Conservation (phyloP, 2,797 vertebrate species). For the Bryconaethiops microstoma region DNA sequence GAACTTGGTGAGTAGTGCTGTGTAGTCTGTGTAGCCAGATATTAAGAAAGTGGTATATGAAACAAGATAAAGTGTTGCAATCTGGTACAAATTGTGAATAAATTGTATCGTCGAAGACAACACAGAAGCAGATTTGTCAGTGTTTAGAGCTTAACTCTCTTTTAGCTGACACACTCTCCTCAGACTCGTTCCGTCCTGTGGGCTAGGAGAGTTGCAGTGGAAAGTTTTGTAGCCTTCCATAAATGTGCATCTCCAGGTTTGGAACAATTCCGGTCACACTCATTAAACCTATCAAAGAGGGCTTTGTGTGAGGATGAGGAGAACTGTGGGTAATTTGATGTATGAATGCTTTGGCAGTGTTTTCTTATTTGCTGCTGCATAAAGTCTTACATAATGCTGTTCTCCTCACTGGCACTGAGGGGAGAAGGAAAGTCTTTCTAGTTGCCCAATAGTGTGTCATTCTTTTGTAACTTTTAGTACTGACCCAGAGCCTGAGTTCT, state of each 20-base stretch:
- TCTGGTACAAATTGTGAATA: too few species aligned
- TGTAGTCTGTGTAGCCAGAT: too few species aligned
- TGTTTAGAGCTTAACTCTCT: not conserved
- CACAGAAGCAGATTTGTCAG: not conserved
- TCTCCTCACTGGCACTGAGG: not conserved
- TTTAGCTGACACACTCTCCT: not conserved
- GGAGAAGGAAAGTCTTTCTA: slow-evolving; percentile 6
- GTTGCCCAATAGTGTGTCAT: not conserved
- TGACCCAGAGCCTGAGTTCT: not conserved
- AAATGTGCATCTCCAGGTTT: not conserved
- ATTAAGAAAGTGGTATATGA: too few species aligned
- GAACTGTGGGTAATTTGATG: slow-evolving; percentile 55
- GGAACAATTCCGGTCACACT: slow-evolving; percentile 9
- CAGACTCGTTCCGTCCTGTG: not conserved
- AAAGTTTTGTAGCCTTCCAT: slow-evolving; percentile 39
- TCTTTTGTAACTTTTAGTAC: not conserved
- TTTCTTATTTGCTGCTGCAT: slow-evolving; percentile 22
- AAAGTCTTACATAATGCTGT: slow-evolving; percentile 47
- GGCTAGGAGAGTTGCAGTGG: slow-evolving; percentile 1
- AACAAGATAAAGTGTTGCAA: too few species aligned
- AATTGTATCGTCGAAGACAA: not conserved
- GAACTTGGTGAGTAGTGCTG: too few species aligned
- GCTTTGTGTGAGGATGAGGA: slow-evolving; percentile 54
- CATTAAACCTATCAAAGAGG: slow-evolving; percentile 55
- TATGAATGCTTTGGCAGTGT: slow-evolving; percentile 48